These are phyloP conservation scores for Lycopodina hypogea DNA, from an alignment of 37 sponge, comb jelly and placozoan genomes.

Conservation along the genomic window DNA sequence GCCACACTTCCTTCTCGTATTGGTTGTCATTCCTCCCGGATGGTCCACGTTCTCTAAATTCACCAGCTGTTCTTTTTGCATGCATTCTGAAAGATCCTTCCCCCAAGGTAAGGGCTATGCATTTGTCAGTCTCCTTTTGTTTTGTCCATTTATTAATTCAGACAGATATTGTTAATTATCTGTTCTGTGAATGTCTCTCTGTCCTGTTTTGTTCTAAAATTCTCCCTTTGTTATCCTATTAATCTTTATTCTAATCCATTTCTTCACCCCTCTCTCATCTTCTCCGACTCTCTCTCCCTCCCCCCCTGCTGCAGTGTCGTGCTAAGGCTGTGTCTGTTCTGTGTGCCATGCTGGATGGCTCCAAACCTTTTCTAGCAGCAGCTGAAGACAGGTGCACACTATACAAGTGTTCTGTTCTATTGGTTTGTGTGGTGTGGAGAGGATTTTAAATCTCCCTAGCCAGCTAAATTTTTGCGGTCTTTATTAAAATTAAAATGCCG, in stretches of 20 bases:
- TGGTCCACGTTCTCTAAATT: constrained; percentile 43
- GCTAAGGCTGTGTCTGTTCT: constrained; percentile 46
- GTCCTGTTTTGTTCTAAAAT: too few species aligned
- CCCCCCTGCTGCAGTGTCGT: constrained; percentile 22
- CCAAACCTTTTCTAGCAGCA: constrained; percentile 48
- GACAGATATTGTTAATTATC: too few species aligned
- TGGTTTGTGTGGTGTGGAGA: not conserved
- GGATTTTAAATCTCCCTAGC: not conserved
- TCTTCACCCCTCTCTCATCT: constrained; percentile 13
- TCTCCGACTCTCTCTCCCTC: not conserved
- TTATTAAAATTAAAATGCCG: too few species aligned
- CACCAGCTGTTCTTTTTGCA: constrained; percentile 40
- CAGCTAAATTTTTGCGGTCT: too few species aligned
- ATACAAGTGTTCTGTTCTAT: not conserved
- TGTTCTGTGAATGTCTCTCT: not conserved
- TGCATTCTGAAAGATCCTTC: constrained; percentile 38
- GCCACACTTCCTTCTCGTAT: constrained; percentile 54
- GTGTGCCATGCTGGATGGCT: constrained; percentile 49
- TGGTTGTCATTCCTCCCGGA: constrained; percentile 62
- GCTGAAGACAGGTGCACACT: constrained; percentile 50
- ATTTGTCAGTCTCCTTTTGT: too few species aligned
- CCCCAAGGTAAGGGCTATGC: constrained; percentile 22
- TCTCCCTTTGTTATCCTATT: too few species aligned
- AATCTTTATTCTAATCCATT: too few species aligned
- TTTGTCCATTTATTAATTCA: too few species aligned